Base-by-base conservation (phyloP, 2,113 vertebrate genomes). In the Isichthys henryi region DNA sequence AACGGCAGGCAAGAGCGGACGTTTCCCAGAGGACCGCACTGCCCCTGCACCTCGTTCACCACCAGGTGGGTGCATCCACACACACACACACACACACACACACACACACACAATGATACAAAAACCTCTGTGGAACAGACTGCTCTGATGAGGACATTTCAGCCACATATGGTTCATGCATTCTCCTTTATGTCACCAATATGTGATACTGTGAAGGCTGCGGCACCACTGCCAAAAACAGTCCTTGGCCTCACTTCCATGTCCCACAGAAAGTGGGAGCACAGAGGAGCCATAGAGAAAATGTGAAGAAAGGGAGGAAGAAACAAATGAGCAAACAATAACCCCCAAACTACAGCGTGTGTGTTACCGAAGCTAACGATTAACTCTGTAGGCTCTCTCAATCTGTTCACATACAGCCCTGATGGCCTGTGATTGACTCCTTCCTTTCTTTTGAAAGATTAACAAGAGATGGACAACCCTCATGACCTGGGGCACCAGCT, bases 31-130 rank as follows among this genome's bases (percentile, higher is more conserved):
- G 97, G 95, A 98, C 97, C n/a, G 96, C 96, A 89, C 93, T 99
- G 89, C 98, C 98, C 19, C 93, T 98, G 90, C 98, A 98, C 91
- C 96, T 99, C 91, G 97, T 98, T 90, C 98, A 98, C 94, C 98
- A 98, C 93, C 98, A 99, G 98, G 98, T 99, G 93, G 89, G 74
- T 43, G 15, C 10, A 52, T 83, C 43, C 43, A 15, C 77, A 35
- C 27, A 77, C 15, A 19, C 74, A 39, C 35, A 2, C 35, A 1
- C 53, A 56, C 53, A 56, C 5, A 23, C 21, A 58, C 56, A n/a
- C 23, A 62, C 56, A 62, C 23, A n/a, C 56, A 62, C 3, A n/a
- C 21, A 62, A 62, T 62, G 23, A 62, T n/a, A 62, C 56, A 62
- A n/a, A 62, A 62, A 62, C 23, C 56, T n/a, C 56, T 9, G 21